These are phyloP conservation scores for Aphidoletes aphidimyza DNA, from an alignment of 2,888 invertebrate genomes.

Conservation along the genomic window DNA sequence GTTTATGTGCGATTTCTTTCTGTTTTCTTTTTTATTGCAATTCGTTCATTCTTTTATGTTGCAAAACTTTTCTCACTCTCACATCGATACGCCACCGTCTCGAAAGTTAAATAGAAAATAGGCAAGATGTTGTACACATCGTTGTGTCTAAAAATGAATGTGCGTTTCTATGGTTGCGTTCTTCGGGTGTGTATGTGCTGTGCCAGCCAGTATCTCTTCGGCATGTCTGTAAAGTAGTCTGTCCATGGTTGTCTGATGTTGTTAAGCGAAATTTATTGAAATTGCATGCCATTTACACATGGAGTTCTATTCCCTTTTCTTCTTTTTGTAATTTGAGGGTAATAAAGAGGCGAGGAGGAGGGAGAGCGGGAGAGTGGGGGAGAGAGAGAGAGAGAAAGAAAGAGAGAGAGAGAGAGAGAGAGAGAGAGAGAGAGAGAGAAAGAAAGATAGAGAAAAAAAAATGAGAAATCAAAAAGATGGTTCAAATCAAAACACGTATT, in stretches of 20 bases:
- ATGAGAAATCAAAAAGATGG: not conserved
- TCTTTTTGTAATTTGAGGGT: too few species aligned
- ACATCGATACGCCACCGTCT: too few species aligned
- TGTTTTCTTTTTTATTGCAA: not conserved
- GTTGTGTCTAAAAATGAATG: not conserved
- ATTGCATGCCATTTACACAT: not conserved
- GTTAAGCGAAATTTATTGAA: slow-evolving; percentile 35
- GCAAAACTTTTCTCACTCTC: not conserved
- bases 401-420: too few species aligned
- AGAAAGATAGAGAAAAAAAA: not conserved
- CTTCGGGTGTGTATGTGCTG: too few species aligned
- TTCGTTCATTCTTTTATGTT: not conserved
- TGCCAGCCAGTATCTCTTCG: too few species aligned
- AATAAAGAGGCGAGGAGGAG: too few species aligned
- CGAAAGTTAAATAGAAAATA: slow-evolving; percentile 45
- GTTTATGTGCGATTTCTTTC: not conserved
- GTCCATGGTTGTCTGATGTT: not conserved
- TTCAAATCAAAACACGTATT: not conserved
- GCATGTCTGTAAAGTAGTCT: too few species aligned
- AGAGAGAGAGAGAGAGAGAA: too few species aligned
- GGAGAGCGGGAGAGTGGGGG: too few species aligned
- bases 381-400: too few species aligned
- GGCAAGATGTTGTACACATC: not conserved
- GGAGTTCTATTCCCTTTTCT: too few species aligned
- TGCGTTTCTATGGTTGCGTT: slow-evolving; percentile 23